phyloP scores from a whole-genome alignment of 2,797 vertebrate genomes.

The Telmatherina bonti region DNA sequence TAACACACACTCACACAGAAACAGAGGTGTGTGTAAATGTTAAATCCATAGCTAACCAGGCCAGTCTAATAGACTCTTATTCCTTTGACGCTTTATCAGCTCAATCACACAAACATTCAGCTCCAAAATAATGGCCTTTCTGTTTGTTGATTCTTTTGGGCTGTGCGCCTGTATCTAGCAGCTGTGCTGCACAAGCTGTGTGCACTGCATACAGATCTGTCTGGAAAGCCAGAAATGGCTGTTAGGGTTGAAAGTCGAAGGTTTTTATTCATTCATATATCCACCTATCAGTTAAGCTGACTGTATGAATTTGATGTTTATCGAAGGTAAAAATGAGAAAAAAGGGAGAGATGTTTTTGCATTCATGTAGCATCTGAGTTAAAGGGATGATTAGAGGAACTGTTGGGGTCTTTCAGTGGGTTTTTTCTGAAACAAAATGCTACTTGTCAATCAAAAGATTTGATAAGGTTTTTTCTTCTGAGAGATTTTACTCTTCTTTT shows the following conservation, averaged over 20 bases:
- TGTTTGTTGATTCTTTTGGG: slow-evolving; percentile 63
- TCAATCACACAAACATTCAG: slow-evolving; percentile 80
- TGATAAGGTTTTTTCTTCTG: background rate
- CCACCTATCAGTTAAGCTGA: slow-evolving; percentile 21
- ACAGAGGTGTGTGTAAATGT: slow-evolving; percentile 68
- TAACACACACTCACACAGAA: slow-evolving; percentile 15
- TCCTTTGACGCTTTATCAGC: slow-evolving; percentile 79
- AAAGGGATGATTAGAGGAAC: background rate
- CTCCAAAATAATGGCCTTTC: slow-evolving; percentile 79
- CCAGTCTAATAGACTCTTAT: slow-evolving; percentile 78
- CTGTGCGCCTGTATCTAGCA: slow-evolving; percentile 49
- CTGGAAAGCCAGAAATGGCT: slow-evolving; percentile 52
- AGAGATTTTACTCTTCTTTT: background rate
- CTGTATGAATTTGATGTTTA: slow-evolving; percentile 31
- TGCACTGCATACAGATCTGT: slow-evolving; percentile 72
- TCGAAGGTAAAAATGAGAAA: slow-evolving; percentile 32
- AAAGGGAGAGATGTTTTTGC: background rate
- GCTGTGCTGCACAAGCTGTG: slow-evolving; percentile 56
- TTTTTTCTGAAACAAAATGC: too few relatives aligned
- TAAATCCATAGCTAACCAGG: slow-evolving; percentile 78
- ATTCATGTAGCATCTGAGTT: background rate
- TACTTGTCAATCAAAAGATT: background rate
- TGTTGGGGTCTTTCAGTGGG: background rate
- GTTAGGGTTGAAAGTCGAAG: slow-evolving; percentile 27
- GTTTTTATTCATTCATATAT: slow-evolving; percentile 42